phyloP scores from a whole-genome alignment of 2,113 vertebrate species.

The Anguilla rostrata region DNA sequence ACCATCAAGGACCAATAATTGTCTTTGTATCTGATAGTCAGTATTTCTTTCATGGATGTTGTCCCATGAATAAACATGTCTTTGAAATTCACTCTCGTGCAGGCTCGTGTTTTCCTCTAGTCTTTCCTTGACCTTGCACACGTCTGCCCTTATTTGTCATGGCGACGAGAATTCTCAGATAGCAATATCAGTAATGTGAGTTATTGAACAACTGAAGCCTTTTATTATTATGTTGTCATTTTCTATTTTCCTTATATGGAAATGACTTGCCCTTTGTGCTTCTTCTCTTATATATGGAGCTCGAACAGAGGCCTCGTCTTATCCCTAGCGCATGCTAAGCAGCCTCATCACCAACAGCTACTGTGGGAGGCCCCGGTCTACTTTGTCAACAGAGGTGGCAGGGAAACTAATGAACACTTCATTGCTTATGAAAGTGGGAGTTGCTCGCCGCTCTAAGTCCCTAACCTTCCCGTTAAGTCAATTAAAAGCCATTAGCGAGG shows the following conservation, averaged over 20 bases:
- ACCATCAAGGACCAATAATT: conserved; percentile 5
- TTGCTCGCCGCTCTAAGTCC: conserved; percentile 2
- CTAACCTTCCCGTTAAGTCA: conserved; percentile 27
- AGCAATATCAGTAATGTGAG: neutral
- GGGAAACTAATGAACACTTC: conserved; percentile 12
- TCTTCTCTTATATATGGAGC: neutral
- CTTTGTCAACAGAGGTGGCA: conserved; percentile 12
- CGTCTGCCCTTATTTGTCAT: neutral
- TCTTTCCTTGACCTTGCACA: conserved; percentile 7
- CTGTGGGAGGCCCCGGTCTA: neutral
- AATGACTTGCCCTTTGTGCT: neutral
- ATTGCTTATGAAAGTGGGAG: conserved; percentile 14
- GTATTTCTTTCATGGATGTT: neutral
- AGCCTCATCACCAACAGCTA: conserved; percentile 10
- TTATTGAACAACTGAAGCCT: neutral
- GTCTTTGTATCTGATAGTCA: conserved; percentile 1
- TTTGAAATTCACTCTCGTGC: neutral
- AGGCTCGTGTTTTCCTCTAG: conserved; percentile 11
- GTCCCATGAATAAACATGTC: conserved; percentile 14
- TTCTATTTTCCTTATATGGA: neutral
- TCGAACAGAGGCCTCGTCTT: neutral
- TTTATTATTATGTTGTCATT: neutral
- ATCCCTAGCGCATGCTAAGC: neutral
- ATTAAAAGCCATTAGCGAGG: conserved; percentile 17
- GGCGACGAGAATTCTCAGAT: neutral